phyloP scores from a whole-genome alignment of 2,888 invertebrate species.

The Acheta domesticus region DNA sequence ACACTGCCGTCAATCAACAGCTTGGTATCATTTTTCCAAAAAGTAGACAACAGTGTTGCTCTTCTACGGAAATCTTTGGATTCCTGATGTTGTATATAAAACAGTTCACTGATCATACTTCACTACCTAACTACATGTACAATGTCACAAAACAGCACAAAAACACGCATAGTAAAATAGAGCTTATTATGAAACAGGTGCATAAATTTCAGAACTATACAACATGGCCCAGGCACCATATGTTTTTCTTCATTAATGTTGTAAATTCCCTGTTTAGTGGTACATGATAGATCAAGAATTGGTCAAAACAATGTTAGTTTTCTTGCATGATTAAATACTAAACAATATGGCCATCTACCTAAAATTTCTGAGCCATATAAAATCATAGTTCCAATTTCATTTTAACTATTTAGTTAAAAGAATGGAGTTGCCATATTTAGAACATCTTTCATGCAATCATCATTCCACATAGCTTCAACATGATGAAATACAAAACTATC shows the following conservation, averaged over 20 bases:
- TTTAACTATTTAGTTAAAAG: constrained; percentile 12
- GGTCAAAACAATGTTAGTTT: constrained; percentile 36
- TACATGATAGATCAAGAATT: constrained; percentile 36
- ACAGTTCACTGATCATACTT: constrained; percentile 35
- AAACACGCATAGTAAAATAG: constrained; percentile 40
- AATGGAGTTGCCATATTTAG: constrained; percentile 30
- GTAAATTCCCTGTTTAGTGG: constrained; percentile 36
- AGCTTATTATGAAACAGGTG: constrained; percentile 39
- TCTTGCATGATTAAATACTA: constrained; percentile 34
- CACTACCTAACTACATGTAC: constrained; percentile 35
- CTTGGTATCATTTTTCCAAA: constrained; percentile 28
- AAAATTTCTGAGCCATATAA: constrained; percentile 2
- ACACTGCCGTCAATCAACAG: constrained; percentile 30
- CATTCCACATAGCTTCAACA: constrained; percentile 27
- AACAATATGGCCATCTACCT: constrained; percentile 29
- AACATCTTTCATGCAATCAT: constrained; percentile 29
- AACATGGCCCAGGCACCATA: constrained; percentile 39
- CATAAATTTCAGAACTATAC: constrained; percentile 38
- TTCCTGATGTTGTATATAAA: constrained; percentile 37
- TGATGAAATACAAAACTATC: constrained; percentile 37
- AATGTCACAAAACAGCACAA: constrained; percentile 37
- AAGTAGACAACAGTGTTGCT: constrained; percentile 27
- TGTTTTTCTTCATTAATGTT: constrained; percentile 31
- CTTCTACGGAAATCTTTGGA: constrained; percentile 33
- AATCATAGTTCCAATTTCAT: constrained; percentile 7